Conservation (phyloP, 1,140 invertebrate species). For the Leptopilina boulardi region DNA sequence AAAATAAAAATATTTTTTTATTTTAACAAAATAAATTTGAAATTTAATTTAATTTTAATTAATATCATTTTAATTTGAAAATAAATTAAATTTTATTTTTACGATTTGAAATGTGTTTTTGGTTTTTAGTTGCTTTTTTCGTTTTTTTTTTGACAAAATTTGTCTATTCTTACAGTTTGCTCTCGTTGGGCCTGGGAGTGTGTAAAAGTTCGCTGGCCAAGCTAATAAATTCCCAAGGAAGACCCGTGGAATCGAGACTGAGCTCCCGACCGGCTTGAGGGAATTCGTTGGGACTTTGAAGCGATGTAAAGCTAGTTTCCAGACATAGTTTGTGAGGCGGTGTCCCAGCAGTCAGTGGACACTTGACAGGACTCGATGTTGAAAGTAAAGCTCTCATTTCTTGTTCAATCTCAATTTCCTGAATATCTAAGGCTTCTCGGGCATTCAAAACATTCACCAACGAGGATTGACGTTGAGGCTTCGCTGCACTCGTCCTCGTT, state of each 20-base stretch:
- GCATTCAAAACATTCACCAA: constrained; percentile 53
- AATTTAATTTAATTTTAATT: not conserved
- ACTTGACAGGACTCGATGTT: constrained; percentile 63
- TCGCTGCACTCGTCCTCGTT: constrained; percentile 78
- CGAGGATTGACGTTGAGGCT: constrained; percentile 25
- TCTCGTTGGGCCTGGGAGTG: constrained; percentile 64
- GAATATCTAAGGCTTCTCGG: constrained; percentile 59
- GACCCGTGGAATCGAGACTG: constrained; percentile 69
- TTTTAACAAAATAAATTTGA: too few relatives aligned
- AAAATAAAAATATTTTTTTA: not conserved
- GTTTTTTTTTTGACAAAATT: not conserved
- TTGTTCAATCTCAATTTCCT: constrained; percentile 69
- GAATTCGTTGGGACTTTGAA: constrained; percentile 76
- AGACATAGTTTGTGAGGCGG: constrained; percentile 80
- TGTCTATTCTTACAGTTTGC: constrained; percentile 47
- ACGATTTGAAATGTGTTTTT: constrained; percentile 42
- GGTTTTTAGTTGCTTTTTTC: not conserved
- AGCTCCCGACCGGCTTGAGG: constrained; percentile 68
- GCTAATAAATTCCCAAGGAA: constrained; percentile 74
- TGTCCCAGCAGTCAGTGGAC: constrained; percentile 69
- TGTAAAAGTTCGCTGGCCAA: constrained; percentile 69
- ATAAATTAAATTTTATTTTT: not conserved
- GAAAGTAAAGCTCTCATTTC: constrained; percentile 72
- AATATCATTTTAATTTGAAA: too few relatives aligned
- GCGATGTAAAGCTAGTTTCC: constrained; percentile 86